phyloP scores from a whole-genome alignment of 2,888 invertebrate species.

The Sarcophaga rosellei region DNA sequence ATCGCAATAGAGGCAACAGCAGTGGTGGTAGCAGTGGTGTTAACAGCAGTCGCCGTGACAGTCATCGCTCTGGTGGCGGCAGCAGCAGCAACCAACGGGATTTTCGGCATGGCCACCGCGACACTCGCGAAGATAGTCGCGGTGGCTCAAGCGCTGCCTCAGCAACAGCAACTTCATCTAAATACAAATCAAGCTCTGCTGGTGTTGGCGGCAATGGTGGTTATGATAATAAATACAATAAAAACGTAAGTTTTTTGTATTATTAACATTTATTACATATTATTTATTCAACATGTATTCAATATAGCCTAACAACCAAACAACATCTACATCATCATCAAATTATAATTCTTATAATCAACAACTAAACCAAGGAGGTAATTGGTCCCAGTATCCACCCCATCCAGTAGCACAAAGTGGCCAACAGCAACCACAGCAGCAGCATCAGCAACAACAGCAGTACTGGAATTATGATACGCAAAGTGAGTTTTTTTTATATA shows the following conservation, averaged over 20 bases:
- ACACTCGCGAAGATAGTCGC: conserved; percentile 82
- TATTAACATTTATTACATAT: not conserved
- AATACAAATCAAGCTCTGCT: conserved; percentile 73
- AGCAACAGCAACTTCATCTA: conserved; percentile 73
- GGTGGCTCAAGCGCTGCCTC: conserved; percentile 81
- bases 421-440: conserved; percentile 36
- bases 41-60: conserved; percentile 75
- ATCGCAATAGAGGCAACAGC: conserved; percentile 74
- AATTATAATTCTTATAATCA: conserved; percentile 57
- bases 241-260: conserved; percentile 50
- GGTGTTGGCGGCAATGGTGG: conserved; percentile 68
- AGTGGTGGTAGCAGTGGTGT: conserved; percentile 73
- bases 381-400: conserved; percentile 73
- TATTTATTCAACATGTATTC: no score
- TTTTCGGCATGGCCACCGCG: conserved; percentile 82
- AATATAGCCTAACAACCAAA: conserved; percentile 14
- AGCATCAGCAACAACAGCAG: conserved; percentile 77
- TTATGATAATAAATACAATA: conserved; percentile 70
- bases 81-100: conserved; percentile 78
- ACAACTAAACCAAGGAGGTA: conserved; percentile 62
- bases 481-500: conserved; percentile 70
- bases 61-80: conserved; percentile 75
- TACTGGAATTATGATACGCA: conserved; percentile 80
- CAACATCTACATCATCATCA: not conserved
- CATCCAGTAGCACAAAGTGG: conserved; percentile 69